A percentile compares a stretch with the other conserved stretches of the same genome.
These are phyloP conservation scores for Amphipoea oculea DNA, from an alignment of 2,888 invertebrate species.

Conservation along the genomic window DNA sequence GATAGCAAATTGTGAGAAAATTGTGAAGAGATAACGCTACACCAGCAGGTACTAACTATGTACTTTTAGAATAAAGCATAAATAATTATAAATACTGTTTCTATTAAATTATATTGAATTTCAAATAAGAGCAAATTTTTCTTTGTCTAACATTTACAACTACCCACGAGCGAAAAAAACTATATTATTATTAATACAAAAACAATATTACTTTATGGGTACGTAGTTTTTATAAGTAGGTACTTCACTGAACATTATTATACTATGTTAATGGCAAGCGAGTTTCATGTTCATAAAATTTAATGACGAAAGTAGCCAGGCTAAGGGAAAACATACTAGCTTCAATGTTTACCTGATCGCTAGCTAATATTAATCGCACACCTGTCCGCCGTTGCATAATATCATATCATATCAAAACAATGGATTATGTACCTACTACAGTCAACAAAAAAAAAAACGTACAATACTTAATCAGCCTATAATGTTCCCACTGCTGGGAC, in stretches of 20 bases:
- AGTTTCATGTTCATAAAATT: not conserved
- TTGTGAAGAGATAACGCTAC: no score
- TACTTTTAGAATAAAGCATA: no score
- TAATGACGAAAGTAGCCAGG: constrained; percentile 15
- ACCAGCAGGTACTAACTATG: no score
- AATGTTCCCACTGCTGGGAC: no score
- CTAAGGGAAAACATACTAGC: not conserved
- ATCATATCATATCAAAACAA: constrained; percentile 28
- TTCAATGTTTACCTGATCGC: constrained; percentile 30
- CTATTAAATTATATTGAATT: no score
- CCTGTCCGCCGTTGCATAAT: constrained; percentile 36
- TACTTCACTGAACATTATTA: not conserved
- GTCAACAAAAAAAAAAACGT: constrained; percentile 2
- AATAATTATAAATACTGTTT: no score
- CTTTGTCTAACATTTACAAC: no score
- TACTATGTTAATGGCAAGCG: not conserved
- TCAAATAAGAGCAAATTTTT: no score
- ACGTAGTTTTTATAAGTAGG: constrained; percentile 5
- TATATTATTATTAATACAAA: constrained; percentile 9
- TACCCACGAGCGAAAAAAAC: no score
- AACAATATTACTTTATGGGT: not conserved
- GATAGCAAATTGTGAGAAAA: no score
- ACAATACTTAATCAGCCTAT: not conserved
- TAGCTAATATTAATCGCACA: constrained; percentile 28
- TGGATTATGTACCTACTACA: constrained; percentile 11